Base-by-base conservation (phyloP, 1,140 invertebrate species). In the Drosophila melanica region DNA sequence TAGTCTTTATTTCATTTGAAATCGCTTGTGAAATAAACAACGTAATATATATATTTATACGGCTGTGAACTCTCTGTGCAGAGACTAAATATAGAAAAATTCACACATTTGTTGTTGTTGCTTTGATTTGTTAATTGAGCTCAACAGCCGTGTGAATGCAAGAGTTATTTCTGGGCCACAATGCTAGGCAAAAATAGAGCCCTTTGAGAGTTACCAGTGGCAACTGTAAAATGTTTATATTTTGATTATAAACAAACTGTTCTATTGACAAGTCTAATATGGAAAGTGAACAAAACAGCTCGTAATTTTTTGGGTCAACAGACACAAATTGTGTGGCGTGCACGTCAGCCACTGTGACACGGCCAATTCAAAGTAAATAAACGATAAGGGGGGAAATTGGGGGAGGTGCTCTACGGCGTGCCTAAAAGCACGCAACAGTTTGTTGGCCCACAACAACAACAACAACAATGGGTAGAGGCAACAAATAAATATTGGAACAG, bases 291-390 rank as follows among this genome's bases (percentile, higher is more conserved):
- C 45, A 65, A 67, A 65, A 66, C 48, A 58, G 44, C 53, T 74
- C 27, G 47, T 59, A 64, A 79, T 58, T 70, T 75, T 68, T 69
- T 87, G 75, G 82, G 70, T 81, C 75, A 87, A 86, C 57, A 81
- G 41, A 27, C 70, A 67, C 45, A 57, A 55, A 42, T 62, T 2
- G 57, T 70, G 44, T 42, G 45, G 59, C 58, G 45, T 65, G 64
- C 48, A 55, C 67, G 71, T 62, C 72, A 72, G 39, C 42, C 33
- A 39, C 77, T 20, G 35, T 39, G 55, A 65, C 77, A 45, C 63
- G 79, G 62, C 64, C 64, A 60, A 57, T 55, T 45, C 42, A 10
- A 59, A 53, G 58, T 3, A 10, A 35, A 20, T 27, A 20, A 47
- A n/a, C 39, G 33, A 37, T 65, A 35, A n/a, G 18, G 54, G 18